Percentiles rank a stretch among this genome's conserved stretches.
Conservation (phyloP, 2,113 vertebrate species). For the Danionella cerebrum region DNA sequence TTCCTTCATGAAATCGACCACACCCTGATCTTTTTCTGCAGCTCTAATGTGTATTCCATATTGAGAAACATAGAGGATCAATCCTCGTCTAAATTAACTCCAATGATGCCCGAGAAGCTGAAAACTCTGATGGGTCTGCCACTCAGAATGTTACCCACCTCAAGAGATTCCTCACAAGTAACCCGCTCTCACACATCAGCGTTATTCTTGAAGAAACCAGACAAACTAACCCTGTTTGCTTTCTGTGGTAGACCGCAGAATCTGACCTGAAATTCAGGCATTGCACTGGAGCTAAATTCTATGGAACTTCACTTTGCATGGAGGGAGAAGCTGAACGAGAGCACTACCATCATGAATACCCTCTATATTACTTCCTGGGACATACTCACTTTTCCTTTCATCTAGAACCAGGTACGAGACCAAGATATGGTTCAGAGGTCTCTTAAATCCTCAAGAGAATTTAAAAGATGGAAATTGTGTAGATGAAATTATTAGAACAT, state of each 20-base stretch:
- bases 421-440: too few species aligned
- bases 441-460: too few species aligned
- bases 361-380: conserved; percentile 63
- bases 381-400: conserved; percentile 47
- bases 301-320: conserved; percentile 53
- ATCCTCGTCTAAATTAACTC: conserved; percentile 48
- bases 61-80: conserved; percentile 60
- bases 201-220: neutral
- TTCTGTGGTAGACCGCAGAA: conserved; percentile 23
- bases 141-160: neutral
- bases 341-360: conserved; percentile 55
- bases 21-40: too few species aligned
- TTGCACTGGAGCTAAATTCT: conserved; percentile 49
- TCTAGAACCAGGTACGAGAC: conserved; percentile 54
- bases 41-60: conserved; percentile 58
- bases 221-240: neutral
- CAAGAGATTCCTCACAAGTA: conserved; percentile 21
- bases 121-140: conserved; percentile 15
- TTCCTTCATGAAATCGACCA: conserved; percentile 19
- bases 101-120: conserved; percentile 43
- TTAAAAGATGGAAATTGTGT: too few species aligned
- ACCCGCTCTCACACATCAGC: too few species aligned
- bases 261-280: conserved; percentile 31
- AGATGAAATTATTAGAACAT: too few species aligned
- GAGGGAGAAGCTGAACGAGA: conserved; percentile 49